Base-by-base conservation (phyloP, 1,140 invertebrate species). In the Drosophila bipectinata region DNA sequence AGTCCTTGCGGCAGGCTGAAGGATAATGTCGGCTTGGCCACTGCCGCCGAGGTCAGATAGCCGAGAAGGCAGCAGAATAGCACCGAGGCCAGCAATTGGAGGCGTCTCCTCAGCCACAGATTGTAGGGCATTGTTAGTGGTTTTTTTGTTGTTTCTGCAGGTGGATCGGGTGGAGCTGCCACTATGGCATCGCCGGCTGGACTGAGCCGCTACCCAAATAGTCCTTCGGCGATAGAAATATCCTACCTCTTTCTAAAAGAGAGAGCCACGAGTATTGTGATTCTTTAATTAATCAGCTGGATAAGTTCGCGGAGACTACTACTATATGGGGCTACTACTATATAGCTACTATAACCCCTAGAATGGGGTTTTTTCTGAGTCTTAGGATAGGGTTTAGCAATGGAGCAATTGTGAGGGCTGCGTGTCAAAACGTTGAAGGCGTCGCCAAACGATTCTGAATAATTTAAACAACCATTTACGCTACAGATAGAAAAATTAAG, bases 1-100 rank as follows among this genome's bases (percentile, higher is more conserved):
- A 91, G 59, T 12, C 90, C 84, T 44, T 90, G 84, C 0, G 91
- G 88, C 62, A 92, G 63, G 39, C 77, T 89, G 28, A 92, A 92
- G 3, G 79, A 77, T 1, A 92, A 47, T 12, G 91, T 92, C 0
- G 91, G 91, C 74, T 92, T 92, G 6, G 91, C 90, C 62, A 77
- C 53, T 18, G 73, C 77, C 66, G 69, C 81, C 34, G 77, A 85
- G 14, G 75, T 85, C 1, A 92, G 53, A 39, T 92, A 88, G 12
- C 90, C 90, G 4, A 92, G 47, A 5, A 91, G 49, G 0, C 53
- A 67, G 56, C 85, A 77, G 8, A 89, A 53, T 10, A 92, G 44
- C 39, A 91, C 3, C 39, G 79, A 72, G 47, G 79, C 81, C 12
- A 90, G 49, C 48, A 92, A 32, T 72, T 90, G 90, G 14, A 90